A percentile compares a stretch with the other conserved stretches of the same genome.
These are phyloP conservation scores for Aurelia coerulea DNA, from an alignment of 30 jellyfish, hydroid and myxozoan species.

Conservation along the genomic window DNA sequence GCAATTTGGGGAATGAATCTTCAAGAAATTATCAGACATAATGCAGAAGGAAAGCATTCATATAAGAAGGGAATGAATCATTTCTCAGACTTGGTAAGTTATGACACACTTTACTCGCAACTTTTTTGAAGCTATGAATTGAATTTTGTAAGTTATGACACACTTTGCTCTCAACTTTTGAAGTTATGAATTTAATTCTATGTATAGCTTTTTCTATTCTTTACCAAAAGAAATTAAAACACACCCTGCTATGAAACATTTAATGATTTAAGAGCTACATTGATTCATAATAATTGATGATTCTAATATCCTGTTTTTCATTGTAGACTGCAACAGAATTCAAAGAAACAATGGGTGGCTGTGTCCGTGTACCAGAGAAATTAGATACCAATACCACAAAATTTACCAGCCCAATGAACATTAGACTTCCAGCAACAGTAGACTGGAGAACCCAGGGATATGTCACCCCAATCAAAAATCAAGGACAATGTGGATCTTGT, in stretches of 20 bases:
- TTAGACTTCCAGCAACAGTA: conserved; percentile 81
- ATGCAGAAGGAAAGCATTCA: conserved; percentile 58
- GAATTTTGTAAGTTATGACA: conserved; percentile 55
- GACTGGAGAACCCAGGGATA: conserved; percentile 97
- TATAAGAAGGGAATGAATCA: conserved; percentile 85
- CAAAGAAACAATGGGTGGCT: conserved; percentile 77
- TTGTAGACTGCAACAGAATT: conserved; percentile 83
- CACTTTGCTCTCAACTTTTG: background rate
- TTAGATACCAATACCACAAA: conserved; percentile 51
- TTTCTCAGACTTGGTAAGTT: conserved; percentile 89
- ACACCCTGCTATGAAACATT: too few relatives aligned
- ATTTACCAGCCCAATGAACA: conserved; percentile 49
- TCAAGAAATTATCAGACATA: conserved; percentile 65
- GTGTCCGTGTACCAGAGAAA: conserved; percentile 80
- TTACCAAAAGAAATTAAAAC: too few relatives aligned
- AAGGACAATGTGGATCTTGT: conserved; percentile 99
- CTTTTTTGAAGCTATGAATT: background rate
- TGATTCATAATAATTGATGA: too few relatives aligned
- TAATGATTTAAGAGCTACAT: too few relatives aligned
- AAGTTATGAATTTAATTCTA: background rate
- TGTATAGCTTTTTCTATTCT: too few relatives aligned
- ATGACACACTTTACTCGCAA: background rate
- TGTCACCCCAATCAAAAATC: conserved; percentile 95
- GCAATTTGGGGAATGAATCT: conserved; percentile 81
- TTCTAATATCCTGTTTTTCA: background rate